Evolutionary conservation across 2,113 vertebrate species (phyloP).

Genomic region (Indri indri): DNA sequence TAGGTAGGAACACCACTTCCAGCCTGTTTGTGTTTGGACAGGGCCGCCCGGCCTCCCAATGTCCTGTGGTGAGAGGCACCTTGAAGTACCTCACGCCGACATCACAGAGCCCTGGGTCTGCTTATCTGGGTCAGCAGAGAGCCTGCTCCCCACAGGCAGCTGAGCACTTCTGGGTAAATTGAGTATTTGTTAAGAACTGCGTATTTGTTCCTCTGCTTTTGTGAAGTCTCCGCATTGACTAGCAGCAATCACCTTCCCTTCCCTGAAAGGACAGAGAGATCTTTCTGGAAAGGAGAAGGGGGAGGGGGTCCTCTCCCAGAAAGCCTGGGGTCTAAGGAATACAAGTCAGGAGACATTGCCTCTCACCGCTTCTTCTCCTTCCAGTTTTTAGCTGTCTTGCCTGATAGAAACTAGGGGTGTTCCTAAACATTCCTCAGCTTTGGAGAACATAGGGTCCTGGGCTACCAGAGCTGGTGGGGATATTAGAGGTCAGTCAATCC

Average conservation of each 20-base stretch:
- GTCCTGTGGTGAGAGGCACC: constrained; percentile 82
- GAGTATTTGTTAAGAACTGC: constrained; percentile 75
- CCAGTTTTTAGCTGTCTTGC: not conserved
- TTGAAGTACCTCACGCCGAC: constrained; percentile 81
- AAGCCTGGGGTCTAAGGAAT: not conserved
- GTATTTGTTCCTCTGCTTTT: constrained; percentile 73
- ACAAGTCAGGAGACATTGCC: not conserved
- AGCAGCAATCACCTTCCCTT: not conserved
- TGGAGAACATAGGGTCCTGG: not conserved
- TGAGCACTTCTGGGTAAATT: constrained; percentile 77
- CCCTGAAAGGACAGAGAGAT: constrained; percentile 1
- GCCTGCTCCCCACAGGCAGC: constrained; percentile 80
- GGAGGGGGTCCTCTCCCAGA: not conserved
- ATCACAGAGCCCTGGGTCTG: constrained; percentile 83
- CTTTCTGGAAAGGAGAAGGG: not conserved
- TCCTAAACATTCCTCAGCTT: not conserved
- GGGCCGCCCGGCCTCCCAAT: constrained; percentile 79
- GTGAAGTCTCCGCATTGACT: not conserved
- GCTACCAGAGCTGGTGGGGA: not conserved
- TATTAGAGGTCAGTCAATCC: not conserved
- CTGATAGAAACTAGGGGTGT: not conserved
- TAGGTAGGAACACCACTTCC: constrained; percentile 78
- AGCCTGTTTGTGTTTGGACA: constrained; percentile 81
- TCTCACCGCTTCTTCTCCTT: not conserved
- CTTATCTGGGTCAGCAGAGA: constrained; percentile 85